These are phyloP conservation scores for Paratilapia polleni DNA, from an alignment of 2,113 vertebrate genomes.

Conservation along the genomic window DNA sequence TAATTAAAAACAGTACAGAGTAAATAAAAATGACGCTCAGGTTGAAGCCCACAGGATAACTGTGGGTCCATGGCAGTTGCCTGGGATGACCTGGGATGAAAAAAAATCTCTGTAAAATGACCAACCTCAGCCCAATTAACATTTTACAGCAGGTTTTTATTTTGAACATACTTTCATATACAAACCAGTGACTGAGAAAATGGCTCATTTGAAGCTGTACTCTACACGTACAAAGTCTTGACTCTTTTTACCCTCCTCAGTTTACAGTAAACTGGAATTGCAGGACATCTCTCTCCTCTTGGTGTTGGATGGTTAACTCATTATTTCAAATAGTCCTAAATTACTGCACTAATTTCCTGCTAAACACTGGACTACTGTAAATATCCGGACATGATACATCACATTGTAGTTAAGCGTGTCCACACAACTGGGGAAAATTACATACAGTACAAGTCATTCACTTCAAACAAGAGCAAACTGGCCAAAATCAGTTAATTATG, in stretches of 20 bases:
- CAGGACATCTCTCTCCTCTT: conserved; percentile 54
- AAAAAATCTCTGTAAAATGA: conserved; percentile 22
- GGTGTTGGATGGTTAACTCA: conserved; percentile 50
- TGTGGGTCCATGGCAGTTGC: background rate
- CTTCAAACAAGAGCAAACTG: conserved; percentile 77
- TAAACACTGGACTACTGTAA: conserved; percentile 76
- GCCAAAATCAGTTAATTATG: conserved; percentile 70
- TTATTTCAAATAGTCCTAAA: conserved; percentile 66
- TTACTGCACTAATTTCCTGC: conserved; percentile 72
- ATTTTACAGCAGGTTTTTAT: conserved; percentile 81
- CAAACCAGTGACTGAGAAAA: conserved; percentile 83
- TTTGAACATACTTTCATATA: conserved; percentile 80
- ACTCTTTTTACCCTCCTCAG: conserved; percentile 41
- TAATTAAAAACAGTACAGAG: background rate
- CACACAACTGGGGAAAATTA: conserved; percentile 68
- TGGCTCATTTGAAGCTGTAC: conserved; percentile 78
- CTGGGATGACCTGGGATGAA: background rate
- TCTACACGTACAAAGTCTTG: conserved; percentile 59
- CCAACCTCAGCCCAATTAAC: conserved; percentile 20
- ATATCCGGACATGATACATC: conserved; percentile 71
- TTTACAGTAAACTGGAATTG: conserved; percentile 61
- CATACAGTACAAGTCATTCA: conserved; percentile 75
- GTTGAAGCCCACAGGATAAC: background rate
- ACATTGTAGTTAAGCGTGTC: conserved; percentile 71
- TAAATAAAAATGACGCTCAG: background rate